Evolutionary conservation across 1,140 invertebrate species (phyloP).

Genomic region (Formica exsecta): DNA sequence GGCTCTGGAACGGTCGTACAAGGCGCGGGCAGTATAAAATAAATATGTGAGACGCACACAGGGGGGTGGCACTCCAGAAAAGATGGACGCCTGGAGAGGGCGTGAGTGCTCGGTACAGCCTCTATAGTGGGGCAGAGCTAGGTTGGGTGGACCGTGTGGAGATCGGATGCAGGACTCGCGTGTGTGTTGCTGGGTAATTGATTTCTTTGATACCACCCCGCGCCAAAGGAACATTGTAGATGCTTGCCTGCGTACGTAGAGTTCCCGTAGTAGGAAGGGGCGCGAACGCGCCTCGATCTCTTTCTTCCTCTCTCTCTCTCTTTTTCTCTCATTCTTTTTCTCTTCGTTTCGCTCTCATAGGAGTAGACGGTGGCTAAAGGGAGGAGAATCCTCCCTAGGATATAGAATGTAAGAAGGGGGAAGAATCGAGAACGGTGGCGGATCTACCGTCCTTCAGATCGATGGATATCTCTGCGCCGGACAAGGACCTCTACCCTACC

Average conservation of each 20-base stretch:
- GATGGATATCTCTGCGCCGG: conserved; percentile 83
- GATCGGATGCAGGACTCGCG: conserved; percentile 61
- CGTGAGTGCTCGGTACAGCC: conserved; percentile 55
- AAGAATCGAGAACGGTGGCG: conserved; percentile 57
- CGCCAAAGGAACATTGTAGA: conserved; percentile 78
- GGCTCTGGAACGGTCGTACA: conserved; percentile 59
- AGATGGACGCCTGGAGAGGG: conserved; percentile 50
- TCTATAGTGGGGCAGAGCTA: conserved; percentile 43
- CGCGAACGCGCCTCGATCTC: conserved; percentile 27
- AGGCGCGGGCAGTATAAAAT: conserved; percentile 79
- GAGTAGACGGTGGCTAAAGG: conserved; percentile 53
- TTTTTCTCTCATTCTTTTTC: neutral
- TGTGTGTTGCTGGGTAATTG: conserved; percentile 81
- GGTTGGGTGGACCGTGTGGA: conserved; percentile 64
- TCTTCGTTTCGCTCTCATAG: conserved; percentile 41
- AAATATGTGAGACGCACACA: conserved; percentile 77
- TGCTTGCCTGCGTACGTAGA: conserved; percentile 70
- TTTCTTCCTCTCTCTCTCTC: neutral
- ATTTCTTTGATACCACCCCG: conserved; percentile 83
- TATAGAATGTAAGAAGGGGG: conserved; percentile 71
- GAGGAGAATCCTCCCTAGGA: conserved; percentile 70
- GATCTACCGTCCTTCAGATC: conserved; percentile 83
- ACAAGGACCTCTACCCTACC: conserved; percentile 71
- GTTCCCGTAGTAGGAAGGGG: conserved; percentile 58
- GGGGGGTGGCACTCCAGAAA: conserved; percentile 36